Base-by-base conservation (phyloP, 2,113 vertebrate genomes). In the Nettapus auritus region DNA sequence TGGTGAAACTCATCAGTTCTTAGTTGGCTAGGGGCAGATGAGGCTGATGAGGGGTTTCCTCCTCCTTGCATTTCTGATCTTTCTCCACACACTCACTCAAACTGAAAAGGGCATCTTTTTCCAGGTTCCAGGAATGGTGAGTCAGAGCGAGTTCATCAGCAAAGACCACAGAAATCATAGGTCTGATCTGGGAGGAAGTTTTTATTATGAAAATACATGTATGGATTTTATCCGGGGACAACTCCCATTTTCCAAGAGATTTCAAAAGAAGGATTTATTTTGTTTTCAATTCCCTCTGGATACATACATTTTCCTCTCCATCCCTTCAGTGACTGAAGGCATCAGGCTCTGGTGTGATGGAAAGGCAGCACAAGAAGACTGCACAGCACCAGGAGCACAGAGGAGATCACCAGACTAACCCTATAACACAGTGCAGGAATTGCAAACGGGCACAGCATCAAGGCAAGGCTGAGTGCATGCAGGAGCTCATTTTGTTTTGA, bases 61-160 rank as follows among this genome's bases (percentile, higher is more conserved):
- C 19, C 15, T 48, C 15, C n/a, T 16, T 48, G 33, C 44, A 44
- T 25, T 48, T 63, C 57, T 77, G 33, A 20, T 26, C n/a, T 31
- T 38, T 36, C 42, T 23, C 46, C 21, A 17, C 44, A 29, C 13
- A 13, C 22, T 78, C 8, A 33, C 34, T 38, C 36, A 25, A 63
- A 64, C 11, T 6, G 29, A 40, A 52, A 52, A 31, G 6, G 15
- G 20, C 11, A 36, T 23, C 15, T 50, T 94, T 53, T 60, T 18
- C 70, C 17, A 63, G 13, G 77, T 53, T 71, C 94, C 95, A 96
- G 95, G 86, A 75, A 82, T 70, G 64, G 78, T 68, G 68, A 75
- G 52, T 89, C 93, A 86, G 59, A 80, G 82, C 82, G 76, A 66
- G 38, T 80, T 80, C 77, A 34, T 53, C 23, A 53, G 60, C 36